Conservation (phyloP, 1,140 invertebrate genomes). For the Drosophila rufa region DNA sequence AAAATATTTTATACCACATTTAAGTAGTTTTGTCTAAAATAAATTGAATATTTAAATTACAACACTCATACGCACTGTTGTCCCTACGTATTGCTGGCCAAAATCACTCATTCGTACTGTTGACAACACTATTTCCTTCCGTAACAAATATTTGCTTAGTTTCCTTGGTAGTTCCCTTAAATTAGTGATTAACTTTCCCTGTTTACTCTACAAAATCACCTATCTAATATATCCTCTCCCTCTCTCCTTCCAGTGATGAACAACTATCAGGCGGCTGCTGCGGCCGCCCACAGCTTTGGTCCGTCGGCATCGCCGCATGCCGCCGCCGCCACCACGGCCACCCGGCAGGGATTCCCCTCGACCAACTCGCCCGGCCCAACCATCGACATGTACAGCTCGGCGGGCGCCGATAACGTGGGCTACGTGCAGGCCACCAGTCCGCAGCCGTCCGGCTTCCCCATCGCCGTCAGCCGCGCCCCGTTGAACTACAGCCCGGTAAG, state of each 20-base stretch:
- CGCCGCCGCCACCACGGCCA: constrained; percentile 88
- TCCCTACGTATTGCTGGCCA: neutral
- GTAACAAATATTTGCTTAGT: neutral
- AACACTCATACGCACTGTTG: constrained; percentile 13
- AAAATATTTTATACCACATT: neutral
- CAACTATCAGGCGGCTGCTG: constrained; percentile 95
- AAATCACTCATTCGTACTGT: constrained; percentile 12
- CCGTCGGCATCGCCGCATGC: constrained; percentile 86
- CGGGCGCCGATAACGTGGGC: constrained; percentile 92
- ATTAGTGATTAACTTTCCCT: neutral
- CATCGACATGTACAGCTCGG: constrained; percentile 95
- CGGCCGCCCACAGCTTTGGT: constrained; percentile 90
- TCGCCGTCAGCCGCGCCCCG: constrained; percentile 94
- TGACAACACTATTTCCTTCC: neutral
- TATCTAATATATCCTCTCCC: neutral
- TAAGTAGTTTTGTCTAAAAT: neutral
- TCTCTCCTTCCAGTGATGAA: constrained; percentile 92
- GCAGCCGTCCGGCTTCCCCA: constrained; percentile 95
- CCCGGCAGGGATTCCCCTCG: constrained; percentile 92
- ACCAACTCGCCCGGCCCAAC: constrained; percentile 94
- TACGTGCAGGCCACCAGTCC: constrained; percentile 97
- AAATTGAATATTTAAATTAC: neutral
- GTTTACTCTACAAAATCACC: neutral
- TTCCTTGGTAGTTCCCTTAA: neutral
- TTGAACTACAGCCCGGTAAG: constrained; percentile 95